Percentiles rank a stretch among this genome's conserved stretches.
These are phyloP conservation scores for Glossosoma conforme DNA, from an alignment of 1,140 invertebrate species.

Conservation along the genomic window DNA sequence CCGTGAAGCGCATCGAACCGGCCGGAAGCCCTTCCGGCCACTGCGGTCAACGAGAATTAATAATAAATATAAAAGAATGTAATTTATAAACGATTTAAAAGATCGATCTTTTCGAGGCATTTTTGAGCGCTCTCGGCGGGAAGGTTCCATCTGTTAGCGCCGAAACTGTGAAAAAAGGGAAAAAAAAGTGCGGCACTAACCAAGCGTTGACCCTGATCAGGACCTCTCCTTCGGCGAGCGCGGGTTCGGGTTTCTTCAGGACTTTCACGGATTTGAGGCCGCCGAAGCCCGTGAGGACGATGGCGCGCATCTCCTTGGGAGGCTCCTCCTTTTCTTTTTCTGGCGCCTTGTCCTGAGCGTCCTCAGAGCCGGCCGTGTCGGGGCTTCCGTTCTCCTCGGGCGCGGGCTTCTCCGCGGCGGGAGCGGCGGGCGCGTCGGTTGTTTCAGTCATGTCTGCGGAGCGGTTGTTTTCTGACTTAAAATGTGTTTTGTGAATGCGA, in stretches of 20 bases:
- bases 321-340: conserved; percentile 57
- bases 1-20: conserved; percentile 6
- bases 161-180: not conserved
- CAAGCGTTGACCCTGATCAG: conserved; percentile 80
- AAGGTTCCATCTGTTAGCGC: not conserved
- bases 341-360: conserved; percentile 44
- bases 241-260: conserved; percentile 71
- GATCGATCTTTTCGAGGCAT: too few species aligned
- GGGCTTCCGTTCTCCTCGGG: conserved; percentile 49
- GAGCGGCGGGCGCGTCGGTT: conserved; percentile 46
- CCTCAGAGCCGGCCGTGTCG: conserved; percentile 46
- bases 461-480: conserved; percentile 5
- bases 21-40: conserved; percentile 16
- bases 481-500: not conserved
- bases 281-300: conserved; percentile 78
- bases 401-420: conserved; percentile 47
- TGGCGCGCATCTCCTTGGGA: conserved; percentile 75
- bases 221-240: conserved; percentile 69
- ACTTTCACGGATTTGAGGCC: conserved; percentile 80
- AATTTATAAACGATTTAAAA: too few species aligned
- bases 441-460: conserved; percentile 43
- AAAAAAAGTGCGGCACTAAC: conserved; percentile 49
- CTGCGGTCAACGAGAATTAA: too few species aligned
- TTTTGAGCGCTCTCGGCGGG: too few species aligned
- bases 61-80: too few species aligned